Conservation (phyloP, 2,797 vertebrate genomes). For the Parotocinclus haroldoi region DNA sequence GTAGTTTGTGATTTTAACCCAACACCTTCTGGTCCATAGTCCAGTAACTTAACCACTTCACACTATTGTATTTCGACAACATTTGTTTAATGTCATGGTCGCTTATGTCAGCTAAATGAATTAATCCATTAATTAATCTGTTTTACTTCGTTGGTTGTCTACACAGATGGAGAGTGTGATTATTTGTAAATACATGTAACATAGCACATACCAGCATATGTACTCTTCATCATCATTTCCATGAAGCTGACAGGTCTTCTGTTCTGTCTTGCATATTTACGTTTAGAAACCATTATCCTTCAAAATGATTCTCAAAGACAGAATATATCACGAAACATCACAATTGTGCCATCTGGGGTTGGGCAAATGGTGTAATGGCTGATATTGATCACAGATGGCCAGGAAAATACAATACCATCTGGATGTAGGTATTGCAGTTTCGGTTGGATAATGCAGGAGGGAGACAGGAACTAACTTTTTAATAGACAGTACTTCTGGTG, state of each 20-base stretch:
- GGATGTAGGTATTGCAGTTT: slow-evolving; percentile 60
- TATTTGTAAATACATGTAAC: neutral
- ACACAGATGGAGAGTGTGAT: too few species aligned
- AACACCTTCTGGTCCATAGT: too few species aligned
- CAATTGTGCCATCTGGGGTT: slow-evolving; percentile 70
- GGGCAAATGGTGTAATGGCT: slow-evolving; percentile 57
- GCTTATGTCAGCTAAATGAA: too few species aligned
- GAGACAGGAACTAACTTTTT: slow-evolving; percentile 29
- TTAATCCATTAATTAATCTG: too few species aligned
- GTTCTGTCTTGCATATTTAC: neutral
- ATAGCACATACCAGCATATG: neutral
- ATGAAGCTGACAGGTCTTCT: neutral
- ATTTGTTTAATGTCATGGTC: too few species aligned
- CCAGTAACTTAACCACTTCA: too few species aligned
- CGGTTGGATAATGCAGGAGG: slow-evolving; percentile 48
- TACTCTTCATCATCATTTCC: neutral
- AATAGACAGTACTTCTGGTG: neutral
- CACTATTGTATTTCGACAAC: too few species aligned
- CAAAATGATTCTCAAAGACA: slow-evolving; percentile 56
- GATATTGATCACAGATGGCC: slow-evolving; percentile 68
- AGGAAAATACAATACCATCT: slow-evolving; percentile 57
- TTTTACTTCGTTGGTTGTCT: too few species aligned
- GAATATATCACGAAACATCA: slow-evolving; percentile 62
- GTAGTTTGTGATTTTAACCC: too few species aligned
- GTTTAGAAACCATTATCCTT: slow-evolving; percentile 5